A percentile compares a stretch with the other conserved stretches of the same genome.
Conservation (phyloP, 2,113 vertebrate genomes). For the Hyperopisus bebe region DNA sequence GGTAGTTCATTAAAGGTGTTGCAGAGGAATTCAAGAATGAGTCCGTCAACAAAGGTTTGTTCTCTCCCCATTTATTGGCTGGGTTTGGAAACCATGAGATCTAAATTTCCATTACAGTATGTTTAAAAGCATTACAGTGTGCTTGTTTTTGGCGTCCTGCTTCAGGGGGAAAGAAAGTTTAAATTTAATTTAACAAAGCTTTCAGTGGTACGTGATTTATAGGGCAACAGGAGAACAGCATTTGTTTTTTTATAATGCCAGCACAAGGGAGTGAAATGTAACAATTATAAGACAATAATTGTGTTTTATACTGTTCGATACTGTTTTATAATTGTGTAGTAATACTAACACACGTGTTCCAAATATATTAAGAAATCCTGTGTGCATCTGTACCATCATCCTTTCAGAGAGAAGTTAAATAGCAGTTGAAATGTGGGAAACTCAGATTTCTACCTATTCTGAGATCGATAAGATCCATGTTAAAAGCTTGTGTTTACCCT, state of each 20-base stretch:
- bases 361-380: background rate
- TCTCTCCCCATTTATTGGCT: conserved; percentile 25
- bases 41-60: conserved; percentile 26
- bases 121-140: conserved; percentile 33
- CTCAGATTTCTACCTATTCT: background rate
- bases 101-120: background rate
- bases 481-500: background rate
- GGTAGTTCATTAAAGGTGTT: background rate
- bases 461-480: background rate
- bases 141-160: conserved; percentile 54
- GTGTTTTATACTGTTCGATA: too few relatives aligned
- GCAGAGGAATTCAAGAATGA: conserved; percentile 17
- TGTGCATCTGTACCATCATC: background rate
- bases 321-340: too few relatives aligned
- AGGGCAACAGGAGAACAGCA: background rate
- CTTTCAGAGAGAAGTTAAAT: background rate
- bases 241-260: background rate
- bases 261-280: conserved; percentile 7
- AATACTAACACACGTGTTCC: background rate
- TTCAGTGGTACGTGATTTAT: conserved; percentile 6
- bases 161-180: background rate
- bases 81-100: conserved; percentile 15
- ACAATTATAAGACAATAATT: background rate
- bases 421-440: background rate
- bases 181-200: conserved; percentile 2